Conservation (phyloP, 2,797 vertebrate species). For the Onychomys leucogaster region DNA sequence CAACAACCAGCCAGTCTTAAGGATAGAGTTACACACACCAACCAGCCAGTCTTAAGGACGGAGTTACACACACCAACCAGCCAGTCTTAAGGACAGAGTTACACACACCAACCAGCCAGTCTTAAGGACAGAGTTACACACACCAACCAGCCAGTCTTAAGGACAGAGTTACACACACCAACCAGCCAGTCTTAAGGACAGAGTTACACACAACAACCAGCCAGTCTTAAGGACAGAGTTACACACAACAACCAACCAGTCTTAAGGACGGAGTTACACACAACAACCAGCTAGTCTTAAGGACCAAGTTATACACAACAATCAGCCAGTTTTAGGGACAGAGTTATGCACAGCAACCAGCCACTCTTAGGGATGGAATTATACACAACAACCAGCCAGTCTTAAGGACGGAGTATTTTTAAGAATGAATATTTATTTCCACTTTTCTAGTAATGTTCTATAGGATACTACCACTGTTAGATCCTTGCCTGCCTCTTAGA, state of each 20-base stretch:
- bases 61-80: constrained; percentile 1
- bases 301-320: background rate
- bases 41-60: too few species aligned
- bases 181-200: background rate
- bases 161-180: background rate
- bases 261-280: too few species aligned
- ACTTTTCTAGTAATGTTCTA: constrained; percentile 29
- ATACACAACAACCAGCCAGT: constrained; percentile 27
- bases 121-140: background rate
- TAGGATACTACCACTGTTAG: background rate
- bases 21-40: background rate
- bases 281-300: constrained; percentile 11
- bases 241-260: too few species aligned
- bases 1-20: constrained; percentile 15
- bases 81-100: background rate
- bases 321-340: background rate
- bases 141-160: too few species aligned
- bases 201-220: background rate
- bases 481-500: background rate
- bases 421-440: constrained; percentile 7
- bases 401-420: background rate
- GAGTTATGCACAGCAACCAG: background rate
- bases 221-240: background rate
- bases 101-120: constrained; percentile 25
- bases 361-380: background rate